Conservation (phyloP, 2,797 vertebrate genomes). For the Melanotaenia pygmaea region DNA sequence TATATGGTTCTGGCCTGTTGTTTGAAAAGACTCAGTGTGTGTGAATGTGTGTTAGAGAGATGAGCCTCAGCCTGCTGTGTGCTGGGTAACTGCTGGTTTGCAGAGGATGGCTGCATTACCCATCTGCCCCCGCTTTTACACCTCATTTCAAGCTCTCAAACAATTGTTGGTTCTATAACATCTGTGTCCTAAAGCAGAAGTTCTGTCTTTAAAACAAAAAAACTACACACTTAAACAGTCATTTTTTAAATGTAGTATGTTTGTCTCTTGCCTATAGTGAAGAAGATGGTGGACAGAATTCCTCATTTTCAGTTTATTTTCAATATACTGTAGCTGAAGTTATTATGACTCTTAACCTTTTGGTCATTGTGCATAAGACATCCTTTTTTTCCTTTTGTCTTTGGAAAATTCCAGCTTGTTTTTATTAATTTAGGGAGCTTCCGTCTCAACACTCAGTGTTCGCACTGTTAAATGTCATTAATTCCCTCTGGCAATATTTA, state of each 20-base stretch:
- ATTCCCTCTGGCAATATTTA: too few species aligned
- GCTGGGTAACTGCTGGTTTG: conserved; percentile 39
- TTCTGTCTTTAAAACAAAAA: neutral
- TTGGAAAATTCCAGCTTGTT: neutral
- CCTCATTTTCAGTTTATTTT: neutral
- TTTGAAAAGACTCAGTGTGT: conserved; percentile 35
- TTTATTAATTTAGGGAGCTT: neutral
- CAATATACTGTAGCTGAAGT: neutral
- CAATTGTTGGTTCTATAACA: neutral
- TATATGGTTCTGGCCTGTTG: conserved; percentile 55
- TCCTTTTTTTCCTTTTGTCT: too few species aligned
- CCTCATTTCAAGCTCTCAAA: conserved; percentile 22
- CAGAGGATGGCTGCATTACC: conserved; percentile 13
- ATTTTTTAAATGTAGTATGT: neutral
- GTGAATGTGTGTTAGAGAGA: conserved; percentile 9
- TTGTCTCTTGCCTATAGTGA: neutral
- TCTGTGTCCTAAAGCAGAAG: neutral
- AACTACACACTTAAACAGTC: neutral
- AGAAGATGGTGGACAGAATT: neutral
- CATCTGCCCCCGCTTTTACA: conserved; percentile 42
- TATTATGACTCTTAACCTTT: neutral
- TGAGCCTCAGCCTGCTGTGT: conserved; percentile 36
- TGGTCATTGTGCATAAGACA: neutral
- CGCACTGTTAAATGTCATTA: too few species aligned
- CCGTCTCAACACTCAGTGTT: neutral